phyloP scores from a whole-genome alignment of 2,797 vertebrate genomes.

The Oophaga sylvatica region DNA sequence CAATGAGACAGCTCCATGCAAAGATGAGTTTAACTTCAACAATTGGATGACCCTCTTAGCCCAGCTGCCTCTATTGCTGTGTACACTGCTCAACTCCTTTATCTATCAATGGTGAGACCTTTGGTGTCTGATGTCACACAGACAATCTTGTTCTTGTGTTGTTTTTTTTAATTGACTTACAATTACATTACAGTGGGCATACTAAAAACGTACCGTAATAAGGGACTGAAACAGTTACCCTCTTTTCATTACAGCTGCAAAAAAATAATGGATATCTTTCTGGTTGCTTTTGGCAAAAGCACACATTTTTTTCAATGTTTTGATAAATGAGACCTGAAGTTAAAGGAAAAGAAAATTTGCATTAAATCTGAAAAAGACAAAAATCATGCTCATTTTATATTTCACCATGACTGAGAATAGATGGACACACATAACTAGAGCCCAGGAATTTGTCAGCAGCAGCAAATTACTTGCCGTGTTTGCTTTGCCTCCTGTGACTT shows the following conservation, averaged over 20 bases:
- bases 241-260: too few species aligned
- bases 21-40: slow-evolving; percentile 82
- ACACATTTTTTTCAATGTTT: too few species aligned
- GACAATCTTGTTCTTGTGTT: background rate
- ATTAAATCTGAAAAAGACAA: too few species aligned
- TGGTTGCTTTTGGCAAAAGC: too few species aligned
- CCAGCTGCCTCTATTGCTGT: slow-evolving; percentile 87
- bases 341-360: too few species aligned
- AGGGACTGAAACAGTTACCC: too few species aligned
- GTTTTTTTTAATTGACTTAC: too few species aligned
- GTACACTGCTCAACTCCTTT: slow-evolving; percentile 89
- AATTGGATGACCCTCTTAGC: slow-evolving; percentile 91
- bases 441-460: background rate
- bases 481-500: background rate
- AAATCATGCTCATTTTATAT: background rate
- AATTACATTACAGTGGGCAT: too few species aligned
- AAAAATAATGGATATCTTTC: too few species aligned
- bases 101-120: slow-evolving; percentile 85
- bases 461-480: background rate
- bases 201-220: too few species aligned
- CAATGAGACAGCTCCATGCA: slow-evolving; percentile 1
- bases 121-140: background rate
- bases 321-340: too few species aligned
- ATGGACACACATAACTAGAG: background rate
- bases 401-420: background rate